Evolutionary conservation across 1,140 invertebrate genomes (phyloP).

Genomic region (Penaeus japonicus): DNA sequence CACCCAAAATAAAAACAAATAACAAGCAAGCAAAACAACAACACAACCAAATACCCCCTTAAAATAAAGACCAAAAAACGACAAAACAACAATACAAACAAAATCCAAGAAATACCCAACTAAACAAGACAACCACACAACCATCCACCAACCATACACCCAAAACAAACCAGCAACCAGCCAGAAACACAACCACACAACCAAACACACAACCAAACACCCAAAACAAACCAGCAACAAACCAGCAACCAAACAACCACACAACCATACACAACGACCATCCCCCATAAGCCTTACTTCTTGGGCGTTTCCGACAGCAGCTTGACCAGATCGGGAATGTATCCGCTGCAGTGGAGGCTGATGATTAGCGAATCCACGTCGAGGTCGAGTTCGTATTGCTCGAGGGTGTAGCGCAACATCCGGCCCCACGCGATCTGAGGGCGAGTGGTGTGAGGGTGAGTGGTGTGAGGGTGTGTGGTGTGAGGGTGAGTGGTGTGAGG

Average conservation of each 20-base stretch:
- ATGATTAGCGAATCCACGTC: constrained; percentile 62
- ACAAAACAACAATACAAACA: no score
- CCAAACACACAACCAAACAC: background rate
- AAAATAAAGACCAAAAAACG: no score
- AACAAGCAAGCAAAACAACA: no score
- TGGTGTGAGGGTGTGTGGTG: background rate
- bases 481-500: no score
- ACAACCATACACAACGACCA: background rate
- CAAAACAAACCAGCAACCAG: background rate
- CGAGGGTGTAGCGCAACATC: constrained; percentile 53
- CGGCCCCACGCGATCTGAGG: constrained; percentile 57
- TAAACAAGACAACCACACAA: no score
- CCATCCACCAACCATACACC: background rate
- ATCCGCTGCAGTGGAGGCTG: constrained; percentile 68
- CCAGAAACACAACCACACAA: background rate
- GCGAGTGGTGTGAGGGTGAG: background rate
- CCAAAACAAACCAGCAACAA: background rate
- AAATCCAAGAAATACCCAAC: no score
- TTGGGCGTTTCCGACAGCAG: constrained; percentile 63
- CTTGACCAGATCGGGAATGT: constrained; percentile 64
- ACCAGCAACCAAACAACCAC: background rate
- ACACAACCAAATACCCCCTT: no score
- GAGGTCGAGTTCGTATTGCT: constrained; percentile 48
- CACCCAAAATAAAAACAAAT: no score
- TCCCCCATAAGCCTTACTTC: constrained; percentile 59